Conservation (phyloP, 2,888 invertebrate genomes). For the Schrankia costaestrigalis region DNA sequence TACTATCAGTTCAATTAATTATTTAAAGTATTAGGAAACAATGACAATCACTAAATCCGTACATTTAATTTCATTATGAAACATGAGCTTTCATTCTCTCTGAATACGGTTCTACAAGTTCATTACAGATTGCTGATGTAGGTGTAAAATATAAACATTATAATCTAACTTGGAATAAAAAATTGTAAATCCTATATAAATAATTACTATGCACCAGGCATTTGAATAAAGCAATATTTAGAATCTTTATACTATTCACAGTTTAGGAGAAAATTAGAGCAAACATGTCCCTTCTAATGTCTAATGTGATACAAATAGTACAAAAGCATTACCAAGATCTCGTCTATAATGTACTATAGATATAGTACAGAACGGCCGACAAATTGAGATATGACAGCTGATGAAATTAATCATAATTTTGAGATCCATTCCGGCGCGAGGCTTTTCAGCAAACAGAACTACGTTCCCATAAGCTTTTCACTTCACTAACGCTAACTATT, state of each 20-base stretch:
- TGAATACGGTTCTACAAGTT: slow-evolving; percentile 33
- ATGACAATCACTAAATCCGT: slow-evolving; percentile 47
- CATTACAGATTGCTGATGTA: slow-evolving; percentile 37
- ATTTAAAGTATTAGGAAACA: slow-evolving; percentile 33
- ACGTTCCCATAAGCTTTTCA: slow-evolving; percentile 57
- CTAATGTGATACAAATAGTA: slow-evolving; percentile 58
- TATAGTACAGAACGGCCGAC: slow-evolving; percentile 27
- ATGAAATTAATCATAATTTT: slow-evolving; percentile 45
- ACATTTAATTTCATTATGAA: slow-evolving; percentile 59
- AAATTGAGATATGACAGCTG: slow-evolving; percentile 28
- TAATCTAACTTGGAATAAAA: slow-evolving; percentile 59
- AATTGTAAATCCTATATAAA: slow-evolving; percentile 60
- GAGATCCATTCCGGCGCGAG: slow-evolving; percentile 61
- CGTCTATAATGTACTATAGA: slow-evolving; percentile 10
- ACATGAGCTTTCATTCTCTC: slow-evolving; percentile 51
- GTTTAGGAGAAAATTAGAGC: slow-evolving; percentile 57
- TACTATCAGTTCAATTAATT: slow-evolving; percentile 38
- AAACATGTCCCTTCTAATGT: slow-evolving; percentile 50
- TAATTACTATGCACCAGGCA: slow-evolving; percentile 68
- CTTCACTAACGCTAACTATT: slow-evolving; percentile 64
- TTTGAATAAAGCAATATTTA: slow-evolving; percentile 50
- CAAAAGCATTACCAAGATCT: slow-evolving; percentile 48
- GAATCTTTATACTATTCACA: slow-evolving; percentile 61
- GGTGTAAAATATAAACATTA: slow-evolving; percentile 47
- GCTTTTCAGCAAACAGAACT: slow-evolving; percentile 56